A percentile compares a stretch with the other conserved stretches of the same genome.
Conservation (phyloP, 2,888 invertebrate species). For the Amblyteles armatorius region DNA sequence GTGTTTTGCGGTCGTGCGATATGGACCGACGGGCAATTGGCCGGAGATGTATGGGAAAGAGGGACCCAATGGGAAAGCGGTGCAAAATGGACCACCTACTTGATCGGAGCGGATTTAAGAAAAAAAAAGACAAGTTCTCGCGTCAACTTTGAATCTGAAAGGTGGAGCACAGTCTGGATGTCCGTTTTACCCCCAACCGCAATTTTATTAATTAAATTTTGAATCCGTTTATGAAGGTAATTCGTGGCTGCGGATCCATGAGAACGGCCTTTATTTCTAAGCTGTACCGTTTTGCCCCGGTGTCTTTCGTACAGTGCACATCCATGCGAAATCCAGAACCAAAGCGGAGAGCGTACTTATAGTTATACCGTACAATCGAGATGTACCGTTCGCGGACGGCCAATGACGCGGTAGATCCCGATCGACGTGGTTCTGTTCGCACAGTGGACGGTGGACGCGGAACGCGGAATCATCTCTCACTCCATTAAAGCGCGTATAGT, state of each 20-base stretch:
- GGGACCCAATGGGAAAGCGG: neutral
- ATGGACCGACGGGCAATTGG: constrained; percentile 60
- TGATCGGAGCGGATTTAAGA: neutral
- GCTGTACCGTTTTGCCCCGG: too few species aligned
- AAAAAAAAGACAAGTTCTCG: too few species aligned
- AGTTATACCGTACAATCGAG: constrained; percentile 42
- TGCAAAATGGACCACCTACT: neutral
- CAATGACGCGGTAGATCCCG: constrained; percentile 53
- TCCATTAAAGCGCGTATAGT: constrained; percentile 15
- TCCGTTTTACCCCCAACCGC: neutral
- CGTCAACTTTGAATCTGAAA: too few species aligned
- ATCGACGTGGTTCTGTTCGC: constrained; percentile 6
- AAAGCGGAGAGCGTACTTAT: neutral
- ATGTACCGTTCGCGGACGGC: constrained; percentile 53
- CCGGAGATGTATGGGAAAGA: constrained; percentile 5
- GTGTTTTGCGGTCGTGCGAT: constrained; percentile 38
- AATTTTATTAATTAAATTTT: neutral
- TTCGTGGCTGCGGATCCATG: too few species aligned
- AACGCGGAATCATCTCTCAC: constrained; percentile 24
- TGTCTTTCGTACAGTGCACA: neutral
- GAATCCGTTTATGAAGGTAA: too few species aligned
- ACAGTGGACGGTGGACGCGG: constrained; percentile 1
- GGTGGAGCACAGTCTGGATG: neutral
- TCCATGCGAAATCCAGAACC: constrained; percentile 1
- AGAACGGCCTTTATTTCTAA: too few species aligned